These are phyloP conservation scores for Julus scandinavius DNA, from an alignment of 2,888 invertebrate species.

Conservation along the genomic window DNA sequence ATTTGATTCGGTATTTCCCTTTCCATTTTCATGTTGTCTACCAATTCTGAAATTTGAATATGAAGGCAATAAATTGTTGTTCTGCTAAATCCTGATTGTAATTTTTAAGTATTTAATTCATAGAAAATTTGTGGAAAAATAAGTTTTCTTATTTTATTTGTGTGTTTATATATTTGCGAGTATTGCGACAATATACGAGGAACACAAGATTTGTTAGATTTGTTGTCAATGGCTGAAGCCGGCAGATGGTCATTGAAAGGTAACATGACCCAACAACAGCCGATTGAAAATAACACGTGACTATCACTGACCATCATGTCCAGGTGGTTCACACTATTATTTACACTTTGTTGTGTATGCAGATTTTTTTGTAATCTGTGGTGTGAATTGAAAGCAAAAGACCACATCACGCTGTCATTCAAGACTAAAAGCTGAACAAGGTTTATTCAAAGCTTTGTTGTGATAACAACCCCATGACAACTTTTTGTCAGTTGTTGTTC, in stretches of 20 bases:
- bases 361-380: no score
- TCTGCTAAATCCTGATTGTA: not conserved
- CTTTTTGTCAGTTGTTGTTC: no score
- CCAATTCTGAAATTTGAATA: not conserved
- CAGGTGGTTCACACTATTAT: not conserved
- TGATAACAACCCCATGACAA: not conserved
- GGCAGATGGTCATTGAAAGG: not conserved
- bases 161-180: not conserved
- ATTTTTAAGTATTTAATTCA: not conserved
- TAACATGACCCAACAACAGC: not conserved
- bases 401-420: not conserved
- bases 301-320: not conserved
- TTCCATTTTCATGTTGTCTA: not conserved
- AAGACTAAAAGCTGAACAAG: not conserved
- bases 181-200: no score
- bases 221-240: not conserved
- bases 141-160: not conserved
- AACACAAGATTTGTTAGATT: not conserved
- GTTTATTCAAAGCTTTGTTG: not conserved
- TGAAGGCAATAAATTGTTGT: constrained; percentile 22
- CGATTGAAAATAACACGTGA: not conserved
- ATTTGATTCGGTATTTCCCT: not conserved
- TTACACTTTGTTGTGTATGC: not conserved
- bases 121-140: not conserved
- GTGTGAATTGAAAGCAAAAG: not conserved